phyloP scores from a whole-genome alignment of 2,113 vertebrate species.

The Callaeas wilsoni region DNA sequence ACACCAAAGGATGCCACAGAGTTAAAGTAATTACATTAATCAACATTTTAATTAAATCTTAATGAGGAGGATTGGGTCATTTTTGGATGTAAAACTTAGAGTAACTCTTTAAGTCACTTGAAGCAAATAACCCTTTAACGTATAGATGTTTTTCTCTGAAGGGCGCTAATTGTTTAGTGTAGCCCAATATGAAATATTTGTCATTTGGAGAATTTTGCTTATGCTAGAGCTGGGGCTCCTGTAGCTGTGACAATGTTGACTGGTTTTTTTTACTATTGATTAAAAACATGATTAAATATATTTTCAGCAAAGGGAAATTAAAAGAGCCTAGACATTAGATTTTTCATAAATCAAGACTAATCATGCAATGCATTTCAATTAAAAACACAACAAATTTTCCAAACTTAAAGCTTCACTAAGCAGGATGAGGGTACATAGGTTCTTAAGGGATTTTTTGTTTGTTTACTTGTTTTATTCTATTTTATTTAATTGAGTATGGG shows the following conservation, averaged over 20 bases:
- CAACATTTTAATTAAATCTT: background rate
- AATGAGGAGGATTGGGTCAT: background rate
- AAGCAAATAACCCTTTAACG: background rate
- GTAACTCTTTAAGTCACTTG: background rate
- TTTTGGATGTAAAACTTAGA: background rate
- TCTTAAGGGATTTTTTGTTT: background rate
- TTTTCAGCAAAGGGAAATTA: constrained; percentile 19
- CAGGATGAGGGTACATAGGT: background rate
- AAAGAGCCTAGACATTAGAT: background rate
- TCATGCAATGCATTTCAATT: background rate
- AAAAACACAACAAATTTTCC: background rate
- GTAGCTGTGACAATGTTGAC: background rate
- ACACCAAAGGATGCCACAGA: background rate
- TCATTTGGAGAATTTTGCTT: background rate
- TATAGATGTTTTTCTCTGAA: background rate
- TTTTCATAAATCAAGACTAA: constrained; percentile 35
- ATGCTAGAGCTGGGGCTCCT: background rate
- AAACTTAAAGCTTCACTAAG: background rate
- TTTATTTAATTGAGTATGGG: background rate
- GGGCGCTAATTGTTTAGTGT: background rate
- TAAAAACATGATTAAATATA: background rate
- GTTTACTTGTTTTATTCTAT: background rate
- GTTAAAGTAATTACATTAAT: background rate
- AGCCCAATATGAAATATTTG: background rate
- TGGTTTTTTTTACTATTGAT: background rate